Evolutionary conservation across 2,797 vertebrate species (phyloP).

Genomic region (Masticophis lateralis): DNA sequence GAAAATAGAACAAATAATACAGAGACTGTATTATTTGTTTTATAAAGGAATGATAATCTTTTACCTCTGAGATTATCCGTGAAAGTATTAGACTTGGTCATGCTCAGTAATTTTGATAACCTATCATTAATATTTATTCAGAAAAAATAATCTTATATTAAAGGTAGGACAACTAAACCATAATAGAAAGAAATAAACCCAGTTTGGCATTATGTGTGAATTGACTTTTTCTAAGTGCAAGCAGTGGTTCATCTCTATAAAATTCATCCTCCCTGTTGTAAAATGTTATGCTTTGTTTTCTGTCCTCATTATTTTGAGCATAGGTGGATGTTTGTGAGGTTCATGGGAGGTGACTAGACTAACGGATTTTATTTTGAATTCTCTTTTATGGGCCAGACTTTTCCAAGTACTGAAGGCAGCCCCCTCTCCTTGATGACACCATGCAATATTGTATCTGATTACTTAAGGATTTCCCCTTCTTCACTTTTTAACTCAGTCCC

Average conservation of each 20-base stretch:
- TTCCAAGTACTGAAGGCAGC: slow-evolving; percentile 49
- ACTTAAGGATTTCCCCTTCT: slow-evolving; percentile 34
- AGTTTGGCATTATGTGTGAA: slow-evolving; percentile 37
- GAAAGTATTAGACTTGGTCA: slow-evolving; percentile 42
- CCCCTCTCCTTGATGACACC: slow-evolving; percentile 46
- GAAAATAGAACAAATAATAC: slow-evolving; percentile 29
- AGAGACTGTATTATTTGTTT: slow-evolving; percentile 40
- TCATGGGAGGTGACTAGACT: slow-evolving; percentile 44
- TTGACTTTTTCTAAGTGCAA: slow-evolving; percentile 47
- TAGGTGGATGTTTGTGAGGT: slow-evolving; percentile 59
- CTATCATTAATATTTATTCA: slow-evolving; percentile 54
- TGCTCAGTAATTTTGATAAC: slow-evolving; percentile 48
- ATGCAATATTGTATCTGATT: slow-evolving; percentile 44
- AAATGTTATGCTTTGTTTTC: slow-evolving; percentile 47
- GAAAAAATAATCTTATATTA: slow-evolving; percentile 61
- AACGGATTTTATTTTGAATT: slow-evolving; percentile 47
- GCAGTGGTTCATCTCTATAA: slow-evolving; percentile 36
- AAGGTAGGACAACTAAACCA: slow-evolving; percentile 39
- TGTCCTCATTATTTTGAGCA: slow-evolving; percentile 49
- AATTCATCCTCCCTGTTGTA: slow-evolving; percentile 37
- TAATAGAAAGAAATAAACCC: slow-evolving; percentile 21
- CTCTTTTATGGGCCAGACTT: slow-evolving; percentile 47
- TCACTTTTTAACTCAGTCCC: slow-evolving; percentile 44
- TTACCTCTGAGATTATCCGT: slow-evolving; percentile 46
- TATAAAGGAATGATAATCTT: slow-evolving; percentile 56